Percentiles rank a stretch among this genome's conserved stretches.
Conservation (phyloP, 2,113 vertebrate genomes). For the Plecotus auritus region DNA sequence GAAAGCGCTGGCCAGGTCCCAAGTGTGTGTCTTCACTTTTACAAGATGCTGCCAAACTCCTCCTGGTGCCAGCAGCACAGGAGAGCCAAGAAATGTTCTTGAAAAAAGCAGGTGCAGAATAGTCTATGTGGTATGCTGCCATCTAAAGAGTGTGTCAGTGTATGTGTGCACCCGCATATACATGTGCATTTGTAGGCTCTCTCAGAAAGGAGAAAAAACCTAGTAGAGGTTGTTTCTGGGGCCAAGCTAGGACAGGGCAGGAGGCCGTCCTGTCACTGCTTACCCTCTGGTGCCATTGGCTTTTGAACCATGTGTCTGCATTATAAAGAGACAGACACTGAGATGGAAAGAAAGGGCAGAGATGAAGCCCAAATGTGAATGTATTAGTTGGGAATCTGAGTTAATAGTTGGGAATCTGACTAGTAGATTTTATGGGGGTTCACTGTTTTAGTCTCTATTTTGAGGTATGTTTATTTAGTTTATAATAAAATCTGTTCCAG, state of each 20-base stretch:
- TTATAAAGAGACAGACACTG: neutral
- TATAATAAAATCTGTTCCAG: neutral
- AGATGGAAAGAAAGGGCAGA: neutral
- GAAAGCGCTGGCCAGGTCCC: neutral
- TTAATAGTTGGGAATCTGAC: neutral
- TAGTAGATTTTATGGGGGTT: neutral
- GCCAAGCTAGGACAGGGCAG: neutral
- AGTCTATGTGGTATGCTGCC: neutral
- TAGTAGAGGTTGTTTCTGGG: neutral
- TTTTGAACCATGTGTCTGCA: neutral
- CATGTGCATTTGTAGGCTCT: fast-evolving
- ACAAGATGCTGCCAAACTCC: neutral
- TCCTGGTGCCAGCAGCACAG: neutral
- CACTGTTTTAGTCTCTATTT: neutral
- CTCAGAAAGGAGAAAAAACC: neutral
- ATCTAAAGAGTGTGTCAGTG: neutral
- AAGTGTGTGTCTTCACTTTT: neutral
- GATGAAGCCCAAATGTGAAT: neutral
- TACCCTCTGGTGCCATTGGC: neutral
- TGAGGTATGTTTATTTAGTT: neutral
- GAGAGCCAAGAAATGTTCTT: neutral
- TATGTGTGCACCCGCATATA: neutral
- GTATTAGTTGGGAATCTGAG: neutral
- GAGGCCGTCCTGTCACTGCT: neutral
- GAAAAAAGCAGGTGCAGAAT: neutral